Evolutionary conservation across 2,797 vertebrate species (phyloP).

Genomic region (Lemur catta): DNA sequence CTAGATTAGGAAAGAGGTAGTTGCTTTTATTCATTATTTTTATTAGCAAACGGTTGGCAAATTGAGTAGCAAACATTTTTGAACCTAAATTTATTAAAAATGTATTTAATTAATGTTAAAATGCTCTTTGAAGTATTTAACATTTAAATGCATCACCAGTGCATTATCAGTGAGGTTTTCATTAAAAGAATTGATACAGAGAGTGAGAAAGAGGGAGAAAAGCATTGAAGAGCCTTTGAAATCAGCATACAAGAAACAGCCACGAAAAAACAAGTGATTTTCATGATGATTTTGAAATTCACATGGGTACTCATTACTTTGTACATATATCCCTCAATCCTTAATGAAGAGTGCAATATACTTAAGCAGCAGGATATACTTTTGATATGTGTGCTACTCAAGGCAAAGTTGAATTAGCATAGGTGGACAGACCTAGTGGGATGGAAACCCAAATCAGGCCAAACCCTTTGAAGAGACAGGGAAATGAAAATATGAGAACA

Average conservation of each 20-base stretch:
- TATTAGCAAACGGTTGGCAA: conserved; percentile 74
- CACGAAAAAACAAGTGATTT: conserved; percentile 51
- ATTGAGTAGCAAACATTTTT: conserved; percentile 70
- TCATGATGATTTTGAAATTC: conserved; percentile 49
- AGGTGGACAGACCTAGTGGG: not conserved
- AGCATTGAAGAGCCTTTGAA: conserved; percentile 1
- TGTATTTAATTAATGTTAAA: not conserved
- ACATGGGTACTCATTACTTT: conserved; percentile 66
- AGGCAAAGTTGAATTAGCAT: conserved; percentile 61
- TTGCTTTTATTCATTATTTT: conserved; percentile 58
- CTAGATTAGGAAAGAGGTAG: not conserved
- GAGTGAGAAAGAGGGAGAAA: not conserved
- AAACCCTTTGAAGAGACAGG: conserved; percentile 51
- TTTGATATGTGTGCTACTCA: conserved; percentile 60
- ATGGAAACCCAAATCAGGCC: conserved; percentile 42
- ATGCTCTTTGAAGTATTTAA: not conserved
- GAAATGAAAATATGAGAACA: conserved; percentile 41
- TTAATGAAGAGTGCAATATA: conserved; percentile 59
- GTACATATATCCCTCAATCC: conserved; percentile 28
- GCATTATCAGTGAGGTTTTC: not conserved
- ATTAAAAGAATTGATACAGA: not conserved
- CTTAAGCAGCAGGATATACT: conserved; percentile 57
- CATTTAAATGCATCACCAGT: not conserved
- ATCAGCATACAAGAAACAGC: conserved; percentile 6
- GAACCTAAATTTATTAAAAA: not conserved